Evolutionary conservation across 2,797 vertebrate species (phyloP).

Genomic region (Eremophila alpestris): DNA sequence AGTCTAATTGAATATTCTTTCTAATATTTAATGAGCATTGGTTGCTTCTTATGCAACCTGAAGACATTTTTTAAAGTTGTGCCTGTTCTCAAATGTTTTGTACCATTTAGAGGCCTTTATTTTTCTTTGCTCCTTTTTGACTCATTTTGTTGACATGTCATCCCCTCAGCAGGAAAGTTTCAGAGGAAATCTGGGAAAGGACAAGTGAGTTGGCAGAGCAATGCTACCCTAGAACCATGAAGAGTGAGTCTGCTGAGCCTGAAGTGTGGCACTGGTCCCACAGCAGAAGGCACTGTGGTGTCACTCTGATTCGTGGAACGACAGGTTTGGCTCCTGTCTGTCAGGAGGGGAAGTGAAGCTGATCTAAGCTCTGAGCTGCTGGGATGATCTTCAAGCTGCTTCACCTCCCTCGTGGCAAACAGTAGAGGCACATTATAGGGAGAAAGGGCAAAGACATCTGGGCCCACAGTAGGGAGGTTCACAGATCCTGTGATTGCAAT

Average conservation of each 20-base stretch:
- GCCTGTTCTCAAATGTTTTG: neutral
- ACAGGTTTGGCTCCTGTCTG: neutral
- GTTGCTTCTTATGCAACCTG: neutral
- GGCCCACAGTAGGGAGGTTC: neutral
- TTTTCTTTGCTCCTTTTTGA: neutral
- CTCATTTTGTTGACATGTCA: neutral
- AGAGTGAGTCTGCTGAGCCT: neutral
- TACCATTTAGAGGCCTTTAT: neutral
- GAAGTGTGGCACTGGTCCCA: neutral
- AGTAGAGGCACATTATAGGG: fast-evolving
- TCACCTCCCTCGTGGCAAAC: neutral
- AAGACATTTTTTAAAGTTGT: neutral
- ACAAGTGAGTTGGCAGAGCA: neutral
- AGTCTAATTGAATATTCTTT: neutral
- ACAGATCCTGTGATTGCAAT: neutral
- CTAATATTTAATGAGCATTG: neutral
- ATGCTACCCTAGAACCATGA: neutral
- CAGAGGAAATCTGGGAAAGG: neutral
- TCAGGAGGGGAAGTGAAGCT: too few relatives aligned
- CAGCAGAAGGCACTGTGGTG: neutral
- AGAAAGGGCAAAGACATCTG: neutral
- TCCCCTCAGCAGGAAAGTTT: neutral
- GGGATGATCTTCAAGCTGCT: neutral
- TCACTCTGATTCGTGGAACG: neutral
- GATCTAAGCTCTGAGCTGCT: neutral